Evolutionary conservation across 2,888 invertebrate genomes (phyloP).

Genomic region (Leptodirus hochenwartii): DNA sequence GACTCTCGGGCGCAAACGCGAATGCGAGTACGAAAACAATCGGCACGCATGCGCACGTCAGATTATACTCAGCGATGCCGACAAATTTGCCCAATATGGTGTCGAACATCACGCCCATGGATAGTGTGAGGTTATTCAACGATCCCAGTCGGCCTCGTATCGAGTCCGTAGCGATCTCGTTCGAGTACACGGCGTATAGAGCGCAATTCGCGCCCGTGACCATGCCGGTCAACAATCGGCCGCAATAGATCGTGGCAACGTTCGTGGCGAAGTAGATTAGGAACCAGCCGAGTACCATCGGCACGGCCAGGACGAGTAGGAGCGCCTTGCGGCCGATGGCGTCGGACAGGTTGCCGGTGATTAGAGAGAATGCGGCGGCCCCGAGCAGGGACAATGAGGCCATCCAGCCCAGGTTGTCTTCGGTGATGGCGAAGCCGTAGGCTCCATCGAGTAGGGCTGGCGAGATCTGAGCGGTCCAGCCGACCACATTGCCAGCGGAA

Average conservation of each 20-base stretch:
- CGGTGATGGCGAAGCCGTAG: conserved; percentile 35
- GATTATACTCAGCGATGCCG: conserved; percentile 38
- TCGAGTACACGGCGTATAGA: conserved; percentile 61
- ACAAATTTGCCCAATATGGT: conserved; percentile 46
- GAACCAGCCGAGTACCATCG: conserved; percentile 52
- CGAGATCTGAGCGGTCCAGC: conserved; percentile 50
- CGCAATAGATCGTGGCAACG: conserved; percentile 37
- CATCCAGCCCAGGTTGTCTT: conserved; percentile 44
- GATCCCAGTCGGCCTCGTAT: conserved; percentile 67
- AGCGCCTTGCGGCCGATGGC: conserved; percentile 46
- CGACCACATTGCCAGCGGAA: conserved; percentile 51
- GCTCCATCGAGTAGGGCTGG: conserved; percentile 26
- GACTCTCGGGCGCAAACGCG: conserved; percentile 73
- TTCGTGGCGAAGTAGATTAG: conserved; percentile 44
- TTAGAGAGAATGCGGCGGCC: conserved; percentile 47
- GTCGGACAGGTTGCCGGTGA: conserved; percentile 49
- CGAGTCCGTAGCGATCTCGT: conserved; percentile 63
- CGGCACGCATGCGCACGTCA: conserved; percentile 42
- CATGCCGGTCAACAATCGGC: conserved; percentile 47
- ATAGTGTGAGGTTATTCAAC: conserved; percentile 66
- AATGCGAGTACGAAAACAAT: conserved; percentile 46
- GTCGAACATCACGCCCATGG: conserved; percentile 56
- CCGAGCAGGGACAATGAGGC: conserved; percentile 48
- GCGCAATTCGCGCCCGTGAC: conserved; percentile 62
- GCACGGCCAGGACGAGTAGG: conserved; percentile 39